Evolutionary conservation across 2,797 vertebrate species (phyloP).

Genomic region (Poecile montanus): DNA sequence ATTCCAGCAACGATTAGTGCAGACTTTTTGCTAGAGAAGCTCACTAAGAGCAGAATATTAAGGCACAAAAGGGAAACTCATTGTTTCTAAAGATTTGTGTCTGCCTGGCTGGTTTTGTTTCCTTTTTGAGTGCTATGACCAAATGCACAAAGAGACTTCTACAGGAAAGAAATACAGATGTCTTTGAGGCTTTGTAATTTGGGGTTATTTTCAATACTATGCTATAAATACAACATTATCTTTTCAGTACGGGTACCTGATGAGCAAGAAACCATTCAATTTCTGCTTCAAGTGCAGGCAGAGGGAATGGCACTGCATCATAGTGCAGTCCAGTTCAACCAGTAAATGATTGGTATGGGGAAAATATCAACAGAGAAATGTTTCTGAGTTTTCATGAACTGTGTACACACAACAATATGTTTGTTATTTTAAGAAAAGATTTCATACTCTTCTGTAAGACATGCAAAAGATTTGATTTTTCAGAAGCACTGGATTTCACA

Average conservation of each 20-base stretch:
- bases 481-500: neutral
- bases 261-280: neutral
- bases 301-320: neutral
- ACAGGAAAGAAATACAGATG: neutral
- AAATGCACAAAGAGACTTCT: neutral
- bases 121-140: neutral
- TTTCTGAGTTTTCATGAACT: neutral
- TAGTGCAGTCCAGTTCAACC: neutral
- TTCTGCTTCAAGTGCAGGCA: neutral
- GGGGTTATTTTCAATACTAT: neutral
- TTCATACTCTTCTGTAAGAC: neutral
- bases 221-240: neutral
- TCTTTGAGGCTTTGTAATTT: slow-evolving; percentile 6
- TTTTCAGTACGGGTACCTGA: neutral
- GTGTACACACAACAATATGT: neutral
- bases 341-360: neutral
- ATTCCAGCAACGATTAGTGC: slow-evolving; percentile 7
- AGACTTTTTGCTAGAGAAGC: slow-evolving; percentile 5
- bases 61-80: slow-evolving; percentile 1
- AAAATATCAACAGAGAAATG: neutral
- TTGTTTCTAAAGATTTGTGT: slow-evolving; percentile 1
- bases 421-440: neutral
- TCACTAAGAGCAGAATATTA: slow-evolving; percentile 22
- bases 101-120: slow-evolving; percentile 1
- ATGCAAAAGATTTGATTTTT: neutral